A percentile compares a stretch with the other conserved stretches of the same genome.
phyloP scores from a whole-genome alignment of 2,888 invertebrate genomes.

The Agriopis marginaria region DNA sequence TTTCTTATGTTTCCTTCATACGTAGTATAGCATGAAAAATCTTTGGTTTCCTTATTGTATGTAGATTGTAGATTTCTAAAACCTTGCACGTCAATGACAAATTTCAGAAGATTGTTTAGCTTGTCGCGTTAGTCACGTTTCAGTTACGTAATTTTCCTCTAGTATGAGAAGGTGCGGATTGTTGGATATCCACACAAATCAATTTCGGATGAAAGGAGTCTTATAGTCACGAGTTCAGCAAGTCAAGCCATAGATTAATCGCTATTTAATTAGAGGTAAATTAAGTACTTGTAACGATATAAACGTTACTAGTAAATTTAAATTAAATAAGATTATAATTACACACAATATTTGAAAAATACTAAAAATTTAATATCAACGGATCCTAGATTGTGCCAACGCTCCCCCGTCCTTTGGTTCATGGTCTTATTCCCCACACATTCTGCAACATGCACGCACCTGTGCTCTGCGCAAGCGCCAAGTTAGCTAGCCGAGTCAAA shows the following conservation, averaged over 20 bases:
- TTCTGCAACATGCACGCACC: no score
- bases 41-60: not conserved
- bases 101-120: slow-evolving; percentile 13
- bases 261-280: slow-evolving; percentile 6
- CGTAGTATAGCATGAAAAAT: no score
- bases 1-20: not conserved
- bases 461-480: no score
- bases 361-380: no score
- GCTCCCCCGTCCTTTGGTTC: no score
- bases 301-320: no score
- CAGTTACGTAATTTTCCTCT: slow-evolving; percentile 1
- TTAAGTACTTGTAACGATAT: not conserved
- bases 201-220: not conserved
- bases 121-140: slow-evolving; percentile 24
- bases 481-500: no score
- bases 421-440: no score
- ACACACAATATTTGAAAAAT: no score
- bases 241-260: slow-evolving; percentile 11
- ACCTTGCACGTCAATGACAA: slow-evolving; percentile 9
- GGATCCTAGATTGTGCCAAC: no score
- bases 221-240: not conserved
- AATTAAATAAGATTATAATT: no score
- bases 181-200: not conserved
- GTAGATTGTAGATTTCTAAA: not conserved
- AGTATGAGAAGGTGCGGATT: not conserved